phyloP scores from a whole-genome alignment of 2,113 vertebrate genomes.

The Cacatua alba region DNA sequence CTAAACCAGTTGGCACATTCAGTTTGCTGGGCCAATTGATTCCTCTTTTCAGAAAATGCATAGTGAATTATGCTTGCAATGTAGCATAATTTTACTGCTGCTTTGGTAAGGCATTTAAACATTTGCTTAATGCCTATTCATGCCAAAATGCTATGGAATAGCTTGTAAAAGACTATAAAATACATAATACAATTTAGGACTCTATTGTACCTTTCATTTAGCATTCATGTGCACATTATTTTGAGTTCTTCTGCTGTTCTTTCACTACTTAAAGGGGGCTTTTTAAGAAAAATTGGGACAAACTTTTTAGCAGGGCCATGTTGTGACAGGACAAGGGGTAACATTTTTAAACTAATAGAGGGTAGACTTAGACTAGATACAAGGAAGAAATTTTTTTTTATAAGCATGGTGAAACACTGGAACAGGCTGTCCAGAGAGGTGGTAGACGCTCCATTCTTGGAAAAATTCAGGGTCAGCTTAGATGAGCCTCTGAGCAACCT shows the following conservation, averaged over 20 bases:
- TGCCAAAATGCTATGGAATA: not conserved
- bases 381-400: not conserved
- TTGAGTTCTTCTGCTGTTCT: not conserved
- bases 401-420: not conserved
- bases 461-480: not conserved
- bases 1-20: not conserved
- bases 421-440: not conserved
- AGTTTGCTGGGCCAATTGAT: not conserved
- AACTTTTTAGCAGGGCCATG: not conserved
- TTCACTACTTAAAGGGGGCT: not conserved
- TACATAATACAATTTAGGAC: not conserved
- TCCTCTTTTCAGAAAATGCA: not conserved
- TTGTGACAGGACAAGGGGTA: not conserved
- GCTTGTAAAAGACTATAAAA: slow-evolving; percentile 25
- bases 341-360: not conserved
- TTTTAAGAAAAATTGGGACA: not conserved
- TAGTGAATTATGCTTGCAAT: not conserved
- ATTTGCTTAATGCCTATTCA: not conserved
- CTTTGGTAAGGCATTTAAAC: not conserved
- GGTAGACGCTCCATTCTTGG: accelerated
- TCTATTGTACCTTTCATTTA: not conserved
- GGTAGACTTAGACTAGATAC: not conserved
- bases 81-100: not conserved
- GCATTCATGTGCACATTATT: not conserved
- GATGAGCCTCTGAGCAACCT: not conserved